Percentiles rank a stretch among this genome's conserved stretches.
Evolutionary conservation across 2,888 invertebrate genomes (phyloP).

Genomic region (Hyposoter dolosus): DNA sequence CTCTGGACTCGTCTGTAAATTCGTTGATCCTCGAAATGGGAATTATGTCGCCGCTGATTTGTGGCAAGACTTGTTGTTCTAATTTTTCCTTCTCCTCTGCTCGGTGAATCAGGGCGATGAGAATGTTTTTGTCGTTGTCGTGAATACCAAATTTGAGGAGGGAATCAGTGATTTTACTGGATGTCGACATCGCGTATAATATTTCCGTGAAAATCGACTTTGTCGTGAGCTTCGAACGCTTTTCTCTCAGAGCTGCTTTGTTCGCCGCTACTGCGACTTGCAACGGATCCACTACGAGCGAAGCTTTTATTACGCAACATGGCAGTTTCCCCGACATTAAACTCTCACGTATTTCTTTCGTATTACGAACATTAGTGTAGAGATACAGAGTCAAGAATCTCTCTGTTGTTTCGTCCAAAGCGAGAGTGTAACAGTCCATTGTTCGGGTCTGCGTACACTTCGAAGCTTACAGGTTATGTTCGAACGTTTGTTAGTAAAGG

Average conservation of each 20-base stretch:
- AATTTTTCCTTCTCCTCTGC: conserved; percentile 73
- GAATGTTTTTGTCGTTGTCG: conserved; percentile 84
- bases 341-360: conserved; percentile 86
- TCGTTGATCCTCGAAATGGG: conserved; percentile 85
- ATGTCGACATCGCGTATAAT: conserved; percentile 89
- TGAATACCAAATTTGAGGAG: conserved; percentile 88
- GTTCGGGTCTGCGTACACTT: background rate
- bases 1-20: conserved; percentile 85
- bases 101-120: conserved; percentile 85
- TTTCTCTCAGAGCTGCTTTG: conserved; percentile 87
- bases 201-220: conserved; percentile 88
- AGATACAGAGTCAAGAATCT: conserved; percentile 86
- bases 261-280: conserved; percentile 89
- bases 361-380: conserved; percentile 87
- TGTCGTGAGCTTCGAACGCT: conserved; percentile 86
- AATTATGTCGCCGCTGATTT: conserved; percentile 86
- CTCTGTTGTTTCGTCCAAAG: conserved; percentile 85
- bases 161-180: conserved; percentile 90
- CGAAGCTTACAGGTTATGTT: background rate
- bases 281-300: conserved; percentile 87
- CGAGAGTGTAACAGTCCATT: conserved; percentile 72
- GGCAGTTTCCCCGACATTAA: conserved; percentile 87
- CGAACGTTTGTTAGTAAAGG: background rate
- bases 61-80: conserved; percentile 82
- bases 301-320: conserved; percentile 88